phyloP scores from a whole-genome alignment of 2,797 vertebrate genomes.

The Chelon auratus region DNA sequence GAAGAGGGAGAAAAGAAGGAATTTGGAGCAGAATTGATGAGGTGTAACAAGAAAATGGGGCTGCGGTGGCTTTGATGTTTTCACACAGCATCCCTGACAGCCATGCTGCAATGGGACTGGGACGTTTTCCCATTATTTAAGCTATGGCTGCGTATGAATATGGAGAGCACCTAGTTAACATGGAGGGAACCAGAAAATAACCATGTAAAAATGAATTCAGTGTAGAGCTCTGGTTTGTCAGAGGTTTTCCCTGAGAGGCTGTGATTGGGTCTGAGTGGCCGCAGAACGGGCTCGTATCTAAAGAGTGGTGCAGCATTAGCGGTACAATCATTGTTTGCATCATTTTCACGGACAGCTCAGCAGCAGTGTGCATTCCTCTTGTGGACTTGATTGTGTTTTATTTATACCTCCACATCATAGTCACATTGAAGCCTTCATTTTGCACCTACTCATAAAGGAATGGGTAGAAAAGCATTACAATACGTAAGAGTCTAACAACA shows the following conservation, averaged over 20 bases:
- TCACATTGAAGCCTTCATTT: not conserved
- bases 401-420: not conserved
- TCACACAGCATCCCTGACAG: conserved; percentile 67
- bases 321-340: conserved; percentile 29
- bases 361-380: not conserved
- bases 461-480: not conserved
- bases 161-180: conserved; percentile 38
- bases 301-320: not conserved
- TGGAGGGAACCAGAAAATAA: conserved; percentile 49
- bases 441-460: not conserved
- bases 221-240: conserved; percentile 20
- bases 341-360: conserved; percentile 11
- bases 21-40: conserved; percentile 78
- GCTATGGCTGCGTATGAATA: conserved; percentile 43
- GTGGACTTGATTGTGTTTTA: conserved; percentile 13
- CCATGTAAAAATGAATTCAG: conserved; percentile 14
- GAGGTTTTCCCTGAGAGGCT: conserved; percentile 10
- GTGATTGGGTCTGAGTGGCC: conserved; percentile 11
- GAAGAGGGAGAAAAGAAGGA: conserved; percentile 55
- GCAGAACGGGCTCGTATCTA: conserved; percentile 7
- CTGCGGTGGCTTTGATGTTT: conserved; percentile 74
- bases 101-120: conserved; percentile 58
- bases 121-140: conserved; percentile 65
- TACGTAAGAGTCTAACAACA: not conserved
- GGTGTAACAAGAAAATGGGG: conserved; percentile 73